phyloP scores from a whole-genome alignment of 2,797 vertebrate genomes.

The Etheostoma nigrum region DNA sequence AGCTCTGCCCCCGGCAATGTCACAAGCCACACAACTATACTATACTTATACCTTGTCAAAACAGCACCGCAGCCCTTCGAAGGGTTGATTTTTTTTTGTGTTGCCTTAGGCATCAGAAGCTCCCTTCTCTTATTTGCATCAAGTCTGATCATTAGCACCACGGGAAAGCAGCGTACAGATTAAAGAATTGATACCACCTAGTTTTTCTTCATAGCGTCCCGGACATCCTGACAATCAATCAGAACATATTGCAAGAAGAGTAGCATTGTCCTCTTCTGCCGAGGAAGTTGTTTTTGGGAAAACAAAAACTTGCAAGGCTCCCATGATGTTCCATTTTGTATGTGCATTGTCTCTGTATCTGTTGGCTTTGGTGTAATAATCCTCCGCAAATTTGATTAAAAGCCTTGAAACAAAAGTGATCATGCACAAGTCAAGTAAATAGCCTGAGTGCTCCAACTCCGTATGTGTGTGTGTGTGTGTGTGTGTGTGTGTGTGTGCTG shows the following conservation, averaged over 20 bases:
- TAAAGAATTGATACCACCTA: slow-evolving; percentile 26
- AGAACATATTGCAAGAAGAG: background rate
- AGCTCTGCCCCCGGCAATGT: slow-evolving; percentile 42
- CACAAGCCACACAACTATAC: slow-evolving; percentile 35
- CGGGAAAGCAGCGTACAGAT: slow-evolving; percentile 11
- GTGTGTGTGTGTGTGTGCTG: background rate
- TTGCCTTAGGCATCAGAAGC: slow-evolving; percentile 32
- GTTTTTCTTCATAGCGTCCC: background rate
- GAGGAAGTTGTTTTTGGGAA: background rate
- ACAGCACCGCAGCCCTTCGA: slow-evolving; percentile 9
- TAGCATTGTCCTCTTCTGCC: background rate
- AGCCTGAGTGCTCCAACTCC: slow-evolving; percentile 24
- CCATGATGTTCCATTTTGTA: background rate
- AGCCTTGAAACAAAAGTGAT: slow-evolving; percentile 2
- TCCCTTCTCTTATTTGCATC: slow-evolving; percentile 9
- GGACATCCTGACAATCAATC: slow-evolving; percentile 7
- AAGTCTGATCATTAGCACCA: slow-evolving; percentile 50
- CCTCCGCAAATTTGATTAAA: slow-evolving; percentile 32
- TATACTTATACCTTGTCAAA: background rate
- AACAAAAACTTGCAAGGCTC: background rate
- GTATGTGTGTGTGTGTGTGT: background rate
- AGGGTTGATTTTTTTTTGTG: slow-evolving; percentile 14
- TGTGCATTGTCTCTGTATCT: background rate
- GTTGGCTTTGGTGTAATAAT: slow-evolving; percentile 18
- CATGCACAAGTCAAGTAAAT: slow-evolving; percentile 30